Evolutionary conservation across 2,797 vertebrate species (phyloP).

Genomic region (Helicolenus hilgendorfi): DNA sequence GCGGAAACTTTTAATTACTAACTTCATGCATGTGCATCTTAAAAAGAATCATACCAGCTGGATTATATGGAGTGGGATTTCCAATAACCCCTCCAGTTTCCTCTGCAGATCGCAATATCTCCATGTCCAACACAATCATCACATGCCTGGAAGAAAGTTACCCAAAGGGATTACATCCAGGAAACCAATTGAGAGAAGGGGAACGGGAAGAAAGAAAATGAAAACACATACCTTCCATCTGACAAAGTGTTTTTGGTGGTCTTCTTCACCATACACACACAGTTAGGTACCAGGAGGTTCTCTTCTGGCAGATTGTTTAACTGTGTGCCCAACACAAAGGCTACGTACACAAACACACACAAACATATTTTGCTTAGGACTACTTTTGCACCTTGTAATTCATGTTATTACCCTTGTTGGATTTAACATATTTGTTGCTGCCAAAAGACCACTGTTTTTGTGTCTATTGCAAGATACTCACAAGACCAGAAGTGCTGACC

Average conservation of each 20-base stretch:
- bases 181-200: not conserved
- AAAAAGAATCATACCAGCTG: slow-evolving; percentile 50
- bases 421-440: not conserved
- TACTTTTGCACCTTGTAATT: not conserved
- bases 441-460: not conserved
- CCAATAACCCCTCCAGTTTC: slow-evolving; percentile 78
- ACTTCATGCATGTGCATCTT: not conserved
- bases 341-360: slow-evolving; percentile 52
- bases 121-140: slow-evolving; percentile 70
- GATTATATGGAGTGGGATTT: slow-evolving; percentile 53
- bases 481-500: slow-evolving; percentile 67
- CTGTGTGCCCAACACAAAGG: slow-evolving; percentile 74
- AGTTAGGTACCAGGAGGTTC: slow-evolving; percentile 62
- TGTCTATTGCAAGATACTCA: slow-evolving; percentile 56
- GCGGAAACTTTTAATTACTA: not conserved
- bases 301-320: slow-evolving; percentile 70
- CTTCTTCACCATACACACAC: slow-evolving; percentile 77
- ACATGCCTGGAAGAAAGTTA: slow-evolving; percentile 43
- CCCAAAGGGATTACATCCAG: not conserved
- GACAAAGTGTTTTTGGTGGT: slow-evolving; percentile 35
- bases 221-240: slow-evolving; percentile 73
- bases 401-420: not conserved
- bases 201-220: not conserved
- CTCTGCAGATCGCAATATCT: slow-evolving; percentile 72
- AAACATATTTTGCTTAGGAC: not conserved